phyloP scores from a whole-genome alignment of 2,113 vertebrate species.

The Ctenodactylus gundi region DNA sequence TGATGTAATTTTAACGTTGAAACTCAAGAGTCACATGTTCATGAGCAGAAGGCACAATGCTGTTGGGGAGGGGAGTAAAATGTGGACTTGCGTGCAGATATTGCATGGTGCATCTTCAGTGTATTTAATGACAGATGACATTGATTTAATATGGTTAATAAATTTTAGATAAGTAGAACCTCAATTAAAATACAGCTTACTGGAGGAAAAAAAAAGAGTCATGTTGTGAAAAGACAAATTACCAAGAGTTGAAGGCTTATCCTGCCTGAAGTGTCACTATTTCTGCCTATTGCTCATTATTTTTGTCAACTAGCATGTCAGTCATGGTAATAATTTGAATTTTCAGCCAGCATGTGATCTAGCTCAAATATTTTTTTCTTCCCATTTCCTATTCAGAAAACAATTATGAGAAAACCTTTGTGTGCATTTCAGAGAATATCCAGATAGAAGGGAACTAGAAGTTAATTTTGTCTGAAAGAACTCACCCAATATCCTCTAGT shows the following conservation, averaged over 20 bases:
- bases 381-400: not conserved
- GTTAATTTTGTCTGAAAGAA: not conserved
- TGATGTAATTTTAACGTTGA: constrained; percentile 6
- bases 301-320: not conserved
- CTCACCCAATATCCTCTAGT: not conserved
- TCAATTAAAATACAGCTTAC: constrained; percentile 32
- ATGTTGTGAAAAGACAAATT: constrained; percentile 1
- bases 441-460: not conserved
- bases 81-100: constrained; percentile 3
- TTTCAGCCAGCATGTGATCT: not conserved
- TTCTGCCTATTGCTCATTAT: not conserved
- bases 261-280: not conserved
- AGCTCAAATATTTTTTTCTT: not conserved
- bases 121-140: constrained; percentile 25
- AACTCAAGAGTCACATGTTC: not conserved
- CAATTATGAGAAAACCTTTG: not conserved
- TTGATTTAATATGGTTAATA: constrained; percentile 60
- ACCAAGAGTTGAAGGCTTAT: not conserved
- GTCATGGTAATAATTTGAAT: not conserved
- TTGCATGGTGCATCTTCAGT: not conserved
- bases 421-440: not conserved
- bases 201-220: not conserved
- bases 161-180: not conserved
- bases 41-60: not conserved
- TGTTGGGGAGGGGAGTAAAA: not conserved